Conservation (phyloP, 2,888 invertebrate species). For the Trissolcus brochymenae region DNA sequence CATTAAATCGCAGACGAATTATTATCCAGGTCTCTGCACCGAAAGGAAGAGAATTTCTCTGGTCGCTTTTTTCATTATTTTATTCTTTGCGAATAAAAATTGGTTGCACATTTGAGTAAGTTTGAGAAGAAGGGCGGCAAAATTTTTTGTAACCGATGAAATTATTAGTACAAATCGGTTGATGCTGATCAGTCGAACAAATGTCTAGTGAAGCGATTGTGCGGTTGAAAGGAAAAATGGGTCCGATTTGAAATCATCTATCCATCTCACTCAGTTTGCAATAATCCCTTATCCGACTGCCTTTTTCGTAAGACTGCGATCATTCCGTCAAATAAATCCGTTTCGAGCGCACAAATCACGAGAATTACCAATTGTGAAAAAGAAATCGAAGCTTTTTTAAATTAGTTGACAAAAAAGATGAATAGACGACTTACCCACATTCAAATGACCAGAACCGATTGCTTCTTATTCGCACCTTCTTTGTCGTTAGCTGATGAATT, state of each 20-base stretch:
- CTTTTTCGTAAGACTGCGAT: constrained; percentile 25
- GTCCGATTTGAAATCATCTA: constrained; percentile 34
- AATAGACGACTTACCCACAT: constrained; percentile 7
- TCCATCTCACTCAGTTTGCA: constrained; percentile 32
- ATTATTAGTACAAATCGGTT: no score
- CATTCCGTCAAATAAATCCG: constrained; percentile 37
- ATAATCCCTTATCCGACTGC: constrained; percentile 26
- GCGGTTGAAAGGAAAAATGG: constrained; percentile 21
- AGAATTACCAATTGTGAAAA: constrained; percentile 40
- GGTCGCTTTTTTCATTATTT: no score
- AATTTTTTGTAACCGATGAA: no score
- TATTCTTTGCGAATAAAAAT: no score
- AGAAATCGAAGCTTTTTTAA: constrained; percentile 8
- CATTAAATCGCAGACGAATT: neutral
- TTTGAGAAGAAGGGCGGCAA: no score
- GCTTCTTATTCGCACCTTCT: neutral
- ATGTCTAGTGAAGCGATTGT: neutral
- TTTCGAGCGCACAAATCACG: constrained; percentile 36
- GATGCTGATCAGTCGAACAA: no score
- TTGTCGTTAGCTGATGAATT: no score
- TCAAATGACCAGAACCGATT: constrained; percentile 24
- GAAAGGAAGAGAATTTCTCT: no score
- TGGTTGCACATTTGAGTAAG: no score
- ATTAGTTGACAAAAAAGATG: neutral
- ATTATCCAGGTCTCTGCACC: no score